Conservation (phyloP, 2,888 invertebrate genomes). For the Drosophila subquinaria region DNA sequence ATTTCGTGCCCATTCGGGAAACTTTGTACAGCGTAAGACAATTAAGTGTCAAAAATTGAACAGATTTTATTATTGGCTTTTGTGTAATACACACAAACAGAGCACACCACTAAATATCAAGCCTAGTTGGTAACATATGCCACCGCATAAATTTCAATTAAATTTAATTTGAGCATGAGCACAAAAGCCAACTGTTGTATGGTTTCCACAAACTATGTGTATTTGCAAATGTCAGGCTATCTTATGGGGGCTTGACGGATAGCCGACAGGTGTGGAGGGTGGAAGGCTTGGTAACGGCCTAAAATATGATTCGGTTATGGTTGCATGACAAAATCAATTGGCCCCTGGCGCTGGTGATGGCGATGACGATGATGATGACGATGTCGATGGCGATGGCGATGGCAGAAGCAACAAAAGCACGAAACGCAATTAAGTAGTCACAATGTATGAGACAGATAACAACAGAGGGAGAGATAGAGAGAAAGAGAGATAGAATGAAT, state of each 20-base stretch:
- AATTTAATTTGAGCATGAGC: slow-evolving; percentile 31
- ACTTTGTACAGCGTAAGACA: background rate
- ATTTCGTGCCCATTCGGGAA: background rate
- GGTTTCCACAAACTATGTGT: slow-evolving; percentile 47
- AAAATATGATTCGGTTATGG: slow-evolving; percentile 44
- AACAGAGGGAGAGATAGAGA: background rate
- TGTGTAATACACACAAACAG: background rate
- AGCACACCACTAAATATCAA: background rate
- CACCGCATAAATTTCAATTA: slow-evolving; percentile 41
- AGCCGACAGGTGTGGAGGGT: background rate
- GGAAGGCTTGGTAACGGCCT: slow-evolving; percentile 9
- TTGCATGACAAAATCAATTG: slow-evolving; percentile 66
- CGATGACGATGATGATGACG: slow-evolving; percentile 7
- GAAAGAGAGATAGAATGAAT: background rate
- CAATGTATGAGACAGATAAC: slow-evolving; percentile 5
- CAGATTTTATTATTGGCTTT: slow-evolving; percentile 16
- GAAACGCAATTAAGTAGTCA: slow-evolving; percentile 47
- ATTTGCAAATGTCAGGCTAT: slow-evolving; percentile 36
- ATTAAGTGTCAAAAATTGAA: slow-evolving; percentile 19
- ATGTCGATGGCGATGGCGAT: slow-evolving; percentile 14
- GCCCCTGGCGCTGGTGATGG: slow-evolving; percentile 23
- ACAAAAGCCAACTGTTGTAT: slow-evolving; percentile 35
- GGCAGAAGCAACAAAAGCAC: slow-evolving; percentile 31
- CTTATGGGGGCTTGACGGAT: slow-evolving; percentile 1
- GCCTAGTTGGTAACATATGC: slow-evolving; percentile 32